A percentile compares a stretch with the other conserved stretches of the same genome.
These are phyloP conservation scores for Laothoe populi DNA, from an alignment of 2,888 invertebrate species.

Conservation along the genomic window DNA sequence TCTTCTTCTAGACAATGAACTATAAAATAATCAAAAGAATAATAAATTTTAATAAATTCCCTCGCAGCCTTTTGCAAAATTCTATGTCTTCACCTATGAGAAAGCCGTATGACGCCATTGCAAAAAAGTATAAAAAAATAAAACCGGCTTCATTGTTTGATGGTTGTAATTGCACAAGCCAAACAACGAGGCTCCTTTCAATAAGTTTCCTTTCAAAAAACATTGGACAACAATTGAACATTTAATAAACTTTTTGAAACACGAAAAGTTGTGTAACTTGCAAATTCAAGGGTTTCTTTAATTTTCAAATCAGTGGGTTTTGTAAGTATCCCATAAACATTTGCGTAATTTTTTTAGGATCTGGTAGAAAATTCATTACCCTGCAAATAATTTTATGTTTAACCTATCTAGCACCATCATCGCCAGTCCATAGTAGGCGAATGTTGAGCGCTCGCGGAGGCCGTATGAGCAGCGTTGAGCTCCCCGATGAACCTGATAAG, in stretches of 20 bases:
- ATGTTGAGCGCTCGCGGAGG: slow-evolving; percentile 92
- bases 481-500: slow-evolving; percentile 95
- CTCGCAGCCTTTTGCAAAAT: too few relatives aligned
- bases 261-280: neutral
- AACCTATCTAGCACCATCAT: slow-evolving; percentile 91
- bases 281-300: slow-evolving; percentile 1
- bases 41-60: too few relatives aligned
- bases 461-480: slow-evolving; percentile 96
- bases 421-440: slow-evolving; percentile 94
- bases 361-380: too few relatives aligned
- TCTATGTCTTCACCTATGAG: neutral
- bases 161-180: neutral
- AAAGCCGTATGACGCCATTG: neutral
- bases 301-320: neutral
- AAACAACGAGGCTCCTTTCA: neutral
- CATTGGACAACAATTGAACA: neutral
- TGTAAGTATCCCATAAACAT: slow-evolving; percentile 10
- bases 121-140: neutral
- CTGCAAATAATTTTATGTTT: too few relatives aligned
- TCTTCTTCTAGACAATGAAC: too few relatives aligned
- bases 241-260: slow-evolving; percentile 4
- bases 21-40: too few relatives aligned
- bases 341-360: slow-evolving; percentile 32
- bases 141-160: neutral
- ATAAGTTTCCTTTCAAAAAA: neutral